A percentile compares a stretch with the other conserved stretches of the same genome.
Conservation (phyloP, 1,140 invertebrate species). For the Hyles vespertilio region DNA sequence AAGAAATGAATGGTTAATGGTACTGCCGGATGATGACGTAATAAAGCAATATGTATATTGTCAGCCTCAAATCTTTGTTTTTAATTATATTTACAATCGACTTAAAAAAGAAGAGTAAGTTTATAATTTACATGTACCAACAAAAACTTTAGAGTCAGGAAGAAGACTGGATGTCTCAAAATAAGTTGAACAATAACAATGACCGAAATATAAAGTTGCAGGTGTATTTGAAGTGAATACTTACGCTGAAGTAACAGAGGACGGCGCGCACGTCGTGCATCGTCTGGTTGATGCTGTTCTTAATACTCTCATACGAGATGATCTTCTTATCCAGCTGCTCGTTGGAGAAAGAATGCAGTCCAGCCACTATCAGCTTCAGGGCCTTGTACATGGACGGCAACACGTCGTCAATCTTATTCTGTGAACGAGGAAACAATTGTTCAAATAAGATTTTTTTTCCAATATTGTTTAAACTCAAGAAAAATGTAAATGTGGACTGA, state of each 20-base stretch:
- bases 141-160: background rate
- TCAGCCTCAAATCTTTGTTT: no score
- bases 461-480: no score
- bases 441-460: background rate
- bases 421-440: slow-evolving; percentile 32
- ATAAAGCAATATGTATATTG: no score
- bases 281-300: slow-evolving; percentile 39
- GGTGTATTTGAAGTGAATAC: slow-evolving; percentile 24
- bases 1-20: slow-evolving; percentile 5
- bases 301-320: slow-evolving; percentile 36
- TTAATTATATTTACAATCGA: no score
- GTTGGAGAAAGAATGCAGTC: slow-evolving; percentile 36
- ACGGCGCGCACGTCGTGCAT: slow-evolving; percentile 53
- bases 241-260: slow-evolving; percentile 60
- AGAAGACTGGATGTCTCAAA: background rate
- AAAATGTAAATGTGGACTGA: no score
- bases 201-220: background rate
- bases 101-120: no score
- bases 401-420: slow-evolving; percentile 46
- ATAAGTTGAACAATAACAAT: background rate
- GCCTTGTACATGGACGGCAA: slow-evolving; percentile 60
- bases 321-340: slow-evolving; percentile 42
- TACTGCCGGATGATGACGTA: background rate
- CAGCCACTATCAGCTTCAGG: slow-evolving; percentile 58
- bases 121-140: background rate